Base-by-base conservation (phyloP, 2,113 vertebrate species). In the Rhadina sibilatrix region DNA sequence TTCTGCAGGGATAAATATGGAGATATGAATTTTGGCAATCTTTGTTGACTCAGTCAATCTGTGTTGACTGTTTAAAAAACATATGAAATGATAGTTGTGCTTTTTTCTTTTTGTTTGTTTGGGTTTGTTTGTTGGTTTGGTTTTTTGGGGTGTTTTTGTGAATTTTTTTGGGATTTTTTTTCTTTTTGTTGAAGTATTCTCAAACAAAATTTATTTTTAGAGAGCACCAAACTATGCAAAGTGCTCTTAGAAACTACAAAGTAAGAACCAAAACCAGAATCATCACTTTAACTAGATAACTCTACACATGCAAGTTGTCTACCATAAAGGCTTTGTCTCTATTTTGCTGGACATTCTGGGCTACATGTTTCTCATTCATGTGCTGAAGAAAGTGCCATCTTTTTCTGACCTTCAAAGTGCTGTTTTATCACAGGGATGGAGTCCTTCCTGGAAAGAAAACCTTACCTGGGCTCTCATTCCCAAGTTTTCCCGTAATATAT, bases 401-500 rank as follows among this genome's bases (percentile, higher is more conserved):
- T 66, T 38, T 60, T 42, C 35, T 78, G 30, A 5, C 10, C 22
- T 76, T 66, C 22, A 27, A n/a, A 65, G 16, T 46, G 6, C 8
- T 75, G 10, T 50, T 86, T 79, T 70, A 33, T 80, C 27, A 38
- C 31, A 30, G 15, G 7, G 21, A 31, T 5, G 11, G 40, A 35
- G 15, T 52, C 10, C 21, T 76, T 80, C n/a, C 24, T 3, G 5
- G 14, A 89, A 53, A 80, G 6, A 30, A 57, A 40, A 14, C 12
- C 2, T 47, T 54, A 52, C 2, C 1, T 40, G 10, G 17, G 3
- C 4, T 40, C 6, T 47, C 2, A 2, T 42, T 25, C 30, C 4
- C 14, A 38, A 25, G 18, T 19, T 40, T 69, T 79, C 28, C 7
- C 66, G 72, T 35, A 31, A 31, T 11, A 59, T 17, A 23, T 30